Evolutionary conservation across 2,797 vertebrate genomes (phyloP).

Genomic region (Eurystomus glaucurus): DNA sequence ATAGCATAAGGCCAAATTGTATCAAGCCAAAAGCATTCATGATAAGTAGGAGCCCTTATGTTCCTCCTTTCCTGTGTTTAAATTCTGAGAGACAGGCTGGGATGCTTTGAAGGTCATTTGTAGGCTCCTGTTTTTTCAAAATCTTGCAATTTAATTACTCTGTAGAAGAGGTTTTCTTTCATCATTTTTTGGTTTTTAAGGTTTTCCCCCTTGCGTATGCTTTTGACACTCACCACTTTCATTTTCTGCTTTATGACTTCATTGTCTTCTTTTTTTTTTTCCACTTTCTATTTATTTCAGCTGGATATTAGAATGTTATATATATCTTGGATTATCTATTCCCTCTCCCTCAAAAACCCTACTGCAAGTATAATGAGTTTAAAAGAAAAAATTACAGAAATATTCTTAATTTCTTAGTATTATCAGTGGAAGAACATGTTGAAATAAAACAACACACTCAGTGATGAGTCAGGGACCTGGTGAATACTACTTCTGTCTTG

Average conservation of each 20-base stretch:
- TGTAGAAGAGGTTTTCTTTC: constrained; percentile 59
- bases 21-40: constrained; percentile 63
- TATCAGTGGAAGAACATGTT: not conserved
- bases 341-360: not conserved
- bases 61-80: not conserved
- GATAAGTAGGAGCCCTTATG: not conserved
- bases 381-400: not conserved
- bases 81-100: not conserved
- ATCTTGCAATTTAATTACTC: constrained; percentile 38
- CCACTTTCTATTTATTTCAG: constrained; percentile 23
- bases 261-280: not conserved
- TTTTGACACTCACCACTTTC: constrained; percentile 62
- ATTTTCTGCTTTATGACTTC: constrained; percentile 72
- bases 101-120: not conserved
- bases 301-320: not conserved
- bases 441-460: not conserved
- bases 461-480: not conserved
- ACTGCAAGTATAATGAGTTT: not conserved
- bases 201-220: constrained; percentile 54
- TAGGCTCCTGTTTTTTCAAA: constrained; percentile 41
- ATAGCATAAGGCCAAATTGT: constrained; percentile 40
- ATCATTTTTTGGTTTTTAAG: constrained; percentile 71
- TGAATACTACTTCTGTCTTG: not conserved
- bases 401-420: not conserved
- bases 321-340: not conserved